These are phyloP conservation scores for Drosophila dives DNA, from an alignment of 2,888 invertebrate genomes.

Conservation along the genomic window DNA sequence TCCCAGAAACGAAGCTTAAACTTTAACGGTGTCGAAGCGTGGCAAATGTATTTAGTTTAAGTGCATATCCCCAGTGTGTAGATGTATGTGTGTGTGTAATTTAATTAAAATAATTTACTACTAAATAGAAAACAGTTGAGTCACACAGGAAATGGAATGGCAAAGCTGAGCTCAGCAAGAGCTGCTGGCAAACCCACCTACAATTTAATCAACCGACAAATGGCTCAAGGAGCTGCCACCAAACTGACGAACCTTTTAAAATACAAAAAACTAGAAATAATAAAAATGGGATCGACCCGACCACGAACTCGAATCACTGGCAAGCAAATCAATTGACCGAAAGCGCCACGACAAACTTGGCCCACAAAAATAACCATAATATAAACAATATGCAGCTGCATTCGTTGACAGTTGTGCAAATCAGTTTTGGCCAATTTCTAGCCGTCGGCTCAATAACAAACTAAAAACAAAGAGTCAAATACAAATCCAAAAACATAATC, in stretches of 20 bases:
- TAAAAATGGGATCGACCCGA: conserved; percentile 51
- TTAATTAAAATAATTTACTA: conserved; percentile 69
- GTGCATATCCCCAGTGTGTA: background rate
- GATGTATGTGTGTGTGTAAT: conserved; percentile 47
- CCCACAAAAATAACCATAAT: conserved; percentile 50
- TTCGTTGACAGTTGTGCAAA: conserved; percentile 73
- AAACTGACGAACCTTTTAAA: conserved; percentile 46
- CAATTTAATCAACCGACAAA: conserved; percentile 57
- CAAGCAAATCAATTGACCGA: conserved; percentile 67
- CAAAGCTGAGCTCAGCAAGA: conserved; percentile 13
- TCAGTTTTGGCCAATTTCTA: conserved; percentile 70
- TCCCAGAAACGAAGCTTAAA: conserved; percentile 24
- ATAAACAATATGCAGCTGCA: conserved; percentile 64
- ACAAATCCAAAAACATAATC: conserved; percentile 58
- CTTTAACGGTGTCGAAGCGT: conserved; percentile 51
- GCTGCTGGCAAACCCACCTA: conserved; percentile 37
- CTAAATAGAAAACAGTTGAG: conserved; percentile 52
- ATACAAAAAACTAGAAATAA: conserved; percentile 1
- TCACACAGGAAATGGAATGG: conserved; percentile 64
- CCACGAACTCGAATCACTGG: conserved; percentile 42
- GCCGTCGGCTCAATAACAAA: conserved; percentile 48
- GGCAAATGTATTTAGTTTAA: conserved; percentile 24
- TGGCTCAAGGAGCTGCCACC: conserved; percentile 48
- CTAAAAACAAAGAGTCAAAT: conserved; percentile 16
- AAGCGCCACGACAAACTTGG: conserved; percentile 64